Evolutionary conservation across 2,797 vertebrate genomes (phyloP).

Genomic region (Spinus olivaceus): DNA sequence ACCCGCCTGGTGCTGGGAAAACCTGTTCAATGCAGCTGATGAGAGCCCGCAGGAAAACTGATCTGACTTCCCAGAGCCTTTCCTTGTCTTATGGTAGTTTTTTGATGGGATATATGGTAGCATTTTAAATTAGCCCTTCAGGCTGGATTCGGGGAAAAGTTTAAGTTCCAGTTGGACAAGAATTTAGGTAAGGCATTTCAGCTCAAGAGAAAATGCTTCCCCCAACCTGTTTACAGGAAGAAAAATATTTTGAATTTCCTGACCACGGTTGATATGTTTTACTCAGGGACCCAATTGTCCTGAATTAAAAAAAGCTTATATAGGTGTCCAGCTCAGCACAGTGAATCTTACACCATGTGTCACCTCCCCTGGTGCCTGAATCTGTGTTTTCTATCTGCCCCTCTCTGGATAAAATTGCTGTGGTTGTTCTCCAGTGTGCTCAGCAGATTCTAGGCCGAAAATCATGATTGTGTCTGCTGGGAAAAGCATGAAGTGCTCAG

Average conservation of each 20-base stretch:
- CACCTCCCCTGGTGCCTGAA: not conserved
- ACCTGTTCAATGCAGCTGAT: not conserved
- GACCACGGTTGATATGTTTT: not conserved
- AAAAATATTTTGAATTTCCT: not conserved
- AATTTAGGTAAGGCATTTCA: not conserved
- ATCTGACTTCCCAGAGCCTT: not conserved
- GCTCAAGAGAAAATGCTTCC: not conserved
- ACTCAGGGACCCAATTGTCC: fast-evolving
- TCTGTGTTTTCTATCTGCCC: not conserved
- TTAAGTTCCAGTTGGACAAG: not conserved
- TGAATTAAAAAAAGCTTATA: fast-evolving
- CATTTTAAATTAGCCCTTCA: not conserved
- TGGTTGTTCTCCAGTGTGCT: not conserved
- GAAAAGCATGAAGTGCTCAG: not conserved
- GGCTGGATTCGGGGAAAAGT: not conserved
- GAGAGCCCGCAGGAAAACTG: not conserved
- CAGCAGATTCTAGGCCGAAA: not conserved
- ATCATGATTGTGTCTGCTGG: not conserved
- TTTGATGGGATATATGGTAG: not conserved
- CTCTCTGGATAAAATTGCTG: not conserved
- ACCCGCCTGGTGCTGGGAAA: not conserved
- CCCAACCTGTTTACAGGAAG: not conserved
- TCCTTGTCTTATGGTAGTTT: fast-evolving
- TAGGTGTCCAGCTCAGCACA: not conserved
- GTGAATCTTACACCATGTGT: not conserved